Evolutionary conservation across 1,140 invertebrate species (phyloP).

Genomic region (Coboldia fuscipes): DNA sequence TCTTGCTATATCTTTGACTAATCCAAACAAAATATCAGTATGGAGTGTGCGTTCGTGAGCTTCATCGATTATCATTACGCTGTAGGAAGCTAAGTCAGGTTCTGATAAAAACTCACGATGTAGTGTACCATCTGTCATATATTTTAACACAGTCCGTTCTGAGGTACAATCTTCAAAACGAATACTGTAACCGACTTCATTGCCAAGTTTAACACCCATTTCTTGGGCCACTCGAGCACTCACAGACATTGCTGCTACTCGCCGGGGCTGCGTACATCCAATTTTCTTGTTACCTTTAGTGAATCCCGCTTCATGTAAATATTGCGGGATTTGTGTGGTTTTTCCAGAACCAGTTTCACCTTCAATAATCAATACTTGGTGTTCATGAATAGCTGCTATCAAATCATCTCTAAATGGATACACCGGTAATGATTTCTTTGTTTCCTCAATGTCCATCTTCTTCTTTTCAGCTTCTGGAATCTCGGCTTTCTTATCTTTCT

Average conservation of each 20-base stretch:
- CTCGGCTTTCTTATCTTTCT: conserved; percentile 31
- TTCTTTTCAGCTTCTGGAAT: conserved; percentile 48
- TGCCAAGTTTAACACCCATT: conserved; percentile 95
- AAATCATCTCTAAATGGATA: conserved; percentile 82
- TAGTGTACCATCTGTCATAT: conserved; percentile 99
- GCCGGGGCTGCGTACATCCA: conserved; percentile 85
- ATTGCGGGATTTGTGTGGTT: conserved; percentile 98
- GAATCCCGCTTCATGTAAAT: conserved; percentile 81
- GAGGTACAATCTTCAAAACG: conserved; percentile 99
- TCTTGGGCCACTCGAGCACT: conserved; percentile 97
- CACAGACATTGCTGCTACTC: conserved; percentile 99
- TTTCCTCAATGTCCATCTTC: conserved; percentile 75
- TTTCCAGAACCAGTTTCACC: conserved; percentile 97
- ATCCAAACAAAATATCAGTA: conserved; percentile 94
- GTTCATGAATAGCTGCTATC: conserved; percentile 64
- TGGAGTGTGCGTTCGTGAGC: conserved; percentile 96
- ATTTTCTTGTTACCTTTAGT: conserved; percentile 67
- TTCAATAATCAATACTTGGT: conserved; percentile 91
- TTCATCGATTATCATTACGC: conserved; percentile 98
- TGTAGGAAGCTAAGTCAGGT: conserved; percentile 83
- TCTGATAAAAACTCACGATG: conserved; percentile 94
- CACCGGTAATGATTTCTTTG: conserved; percentile 80
- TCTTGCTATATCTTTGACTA: conserved; percentile 93
- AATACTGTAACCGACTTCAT: conserved; percentile 98
- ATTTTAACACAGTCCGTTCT: conserved; percentile 91